phyloP scores from a whole-genome alignment of 2,113 vertebrate genomes.

The Aplodontia rufa region DNA sequence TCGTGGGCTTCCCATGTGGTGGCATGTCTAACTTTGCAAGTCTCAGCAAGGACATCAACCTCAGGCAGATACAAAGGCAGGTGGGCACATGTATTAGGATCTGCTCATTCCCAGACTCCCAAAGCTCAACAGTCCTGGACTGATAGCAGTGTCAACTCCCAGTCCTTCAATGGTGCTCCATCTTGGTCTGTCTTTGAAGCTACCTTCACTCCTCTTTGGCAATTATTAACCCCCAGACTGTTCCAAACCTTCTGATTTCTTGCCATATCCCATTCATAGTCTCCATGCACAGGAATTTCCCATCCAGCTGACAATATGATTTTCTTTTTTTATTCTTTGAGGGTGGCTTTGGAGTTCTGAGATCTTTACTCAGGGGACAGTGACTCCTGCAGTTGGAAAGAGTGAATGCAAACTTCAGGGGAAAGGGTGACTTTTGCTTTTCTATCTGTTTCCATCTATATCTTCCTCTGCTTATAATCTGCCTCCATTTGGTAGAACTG shows the following conservation, averaged over 20 bases:
- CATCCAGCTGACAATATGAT: conserved; percentile 27
- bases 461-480: background rate
- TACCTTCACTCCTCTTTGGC: background rate
- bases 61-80: background rate
- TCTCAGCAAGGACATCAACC: background rate
- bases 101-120: background rate
- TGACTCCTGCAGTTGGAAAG: background rate
- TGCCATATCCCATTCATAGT: conserved; percentile 35
- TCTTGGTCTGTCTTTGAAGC: conserved; percentile 13
- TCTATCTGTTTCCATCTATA: background rate
- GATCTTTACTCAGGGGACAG: background rate
- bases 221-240: conserved; percentile 41
- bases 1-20: background rate
- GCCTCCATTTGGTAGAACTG: background rate
- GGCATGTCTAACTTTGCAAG: background rate
- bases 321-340: conserved; percentile 23
- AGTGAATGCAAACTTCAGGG: background rate
- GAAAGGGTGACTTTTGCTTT: background rate
- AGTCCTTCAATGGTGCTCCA: background rate
- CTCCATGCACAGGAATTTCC: conserved; percentile 35
- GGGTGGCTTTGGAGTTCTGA: background rate
- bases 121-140: background rate
- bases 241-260: conserved; percentile 8
- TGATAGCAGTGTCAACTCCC: background rate
- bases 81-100: background rate